Conservation (phyloP, 1,140 invertebrate species). For the Tetramorium parvispinum region DNA sequence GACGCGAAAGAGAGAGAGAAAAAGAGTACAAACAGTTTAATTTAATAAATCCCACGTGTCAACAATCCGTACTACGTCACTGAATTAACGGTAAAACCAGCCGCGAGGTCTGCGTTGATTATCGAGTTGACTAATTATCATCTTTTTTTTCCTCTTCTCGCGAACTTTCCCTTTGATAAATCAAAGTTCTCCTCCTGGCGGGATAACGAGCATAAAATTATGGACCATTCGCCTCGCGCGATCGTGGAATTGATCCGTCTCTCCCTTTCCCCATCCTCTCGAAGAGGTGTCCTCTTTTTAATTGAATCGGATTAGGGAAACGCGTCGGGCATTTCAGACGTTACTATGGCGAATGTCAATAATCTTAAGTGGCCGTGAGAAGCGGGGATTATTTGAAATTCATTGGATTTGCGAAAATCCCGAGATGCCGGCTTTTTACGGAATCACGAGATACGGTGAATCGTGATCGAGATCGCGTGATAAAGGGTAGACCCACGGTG, state of each 20-base stretch:
- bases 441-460: conserved; percentile 1
- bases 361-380: conserved; percentile 47
- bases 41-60: conserved; percentile 20
- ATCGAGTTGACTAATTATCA: conserved; percentile 44
- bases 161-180: conserved; percentile 47
- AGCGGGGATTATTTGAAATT: conserved; percentile 52
- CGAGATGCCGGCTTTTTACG: conserved; percentile 20
- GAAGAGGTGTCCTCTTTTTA: conserved; percentile 26
- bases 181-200: conserved; percentile 10
- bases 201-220: conserved; percentile 62
- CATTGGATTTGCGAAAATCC: conserved; percentile 42
- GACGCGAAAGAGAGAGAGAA: background rate
- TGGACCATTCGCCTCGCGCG: conserved; percentile 9
- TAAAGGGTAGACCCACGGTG: background rate
- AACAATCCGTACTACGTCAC: conserved; percentile 1
- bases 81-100: conserved; percentile 45
- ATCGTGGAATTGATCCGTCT: conserved; percentile 35
- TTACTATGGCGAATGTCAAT: conserved; percentile 47
- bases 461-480: conserved; percentile 3
- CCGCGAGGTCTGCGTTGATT: conserved; percentile 16
- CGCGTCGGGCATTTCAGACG: conserved; percentile 47
- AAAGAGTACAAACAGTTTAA: background rate
- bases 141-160: conserved; percentile 19
- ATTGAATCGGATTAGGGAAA: conserved; percentile 60
- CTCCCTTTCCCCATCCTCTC: background rate